Evolutionary conservation across 2,888 invertebrate genomes (phyloP), one percentile per base, ranked within the genome.

Genomic region (Aelia acuminata): DNA sequence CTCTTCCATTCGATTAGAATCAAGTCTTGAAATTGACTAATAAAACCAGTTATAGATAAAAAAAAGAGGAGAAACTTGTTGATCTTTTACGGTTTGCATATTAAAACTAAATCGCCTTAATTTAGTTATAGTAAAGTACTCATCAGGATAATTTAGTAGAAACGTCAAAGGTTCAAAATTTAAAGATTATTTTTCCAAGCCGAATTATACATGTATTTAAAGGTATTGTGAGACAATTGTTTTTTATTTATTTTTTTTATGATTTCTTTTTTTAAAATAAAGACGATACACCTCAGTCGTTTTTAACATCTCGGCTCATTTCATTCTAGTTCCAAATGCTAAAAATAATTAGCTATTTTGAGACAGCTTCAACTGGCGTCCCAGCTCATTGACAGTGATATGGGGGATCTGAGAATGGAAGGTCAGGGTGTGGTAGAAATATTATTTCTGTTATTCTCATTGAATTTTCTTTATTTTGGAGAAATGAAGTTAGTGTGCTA

Each of bases 271-370:
- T 13, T 31, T 63, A 31, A 35, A 35, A 20, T 20, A 70, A 20
- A 57, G 22, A 5, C 8, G 2, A 70, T 35, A 31, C 7, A 3
- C 0, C 1, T 8, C 0, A 18, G 8, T 57, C 63, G 4, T 31
- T 70, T 70, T 70, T 70, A 35, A 70, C 31, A 35, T 20, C 18
- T 35, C 63, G 63, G 63, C 20, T 70, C 31, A 20, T 70, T 70
- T 70, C 63, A 70, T 70, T 70, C 20, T 3, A 8, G 63, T 70
- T 70, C 63, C 63, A 70, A 70, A 70, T 35, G 31, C 63, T 70
- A 70, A 13, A 5, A 70, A 70, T 70, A 70, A 70, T 70, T 70
- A 4, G 15, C 63, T 70, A 70, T 70, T 70, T 70, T 22, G 20
- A 35, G 26, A 57, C 13, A 26, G 57, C 0, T 3, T 15, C 3